phyloP scores from a whole-genome alignment of 2,113 vertebrate genomes.

The Brachypodius melanocephalos region DNA sequence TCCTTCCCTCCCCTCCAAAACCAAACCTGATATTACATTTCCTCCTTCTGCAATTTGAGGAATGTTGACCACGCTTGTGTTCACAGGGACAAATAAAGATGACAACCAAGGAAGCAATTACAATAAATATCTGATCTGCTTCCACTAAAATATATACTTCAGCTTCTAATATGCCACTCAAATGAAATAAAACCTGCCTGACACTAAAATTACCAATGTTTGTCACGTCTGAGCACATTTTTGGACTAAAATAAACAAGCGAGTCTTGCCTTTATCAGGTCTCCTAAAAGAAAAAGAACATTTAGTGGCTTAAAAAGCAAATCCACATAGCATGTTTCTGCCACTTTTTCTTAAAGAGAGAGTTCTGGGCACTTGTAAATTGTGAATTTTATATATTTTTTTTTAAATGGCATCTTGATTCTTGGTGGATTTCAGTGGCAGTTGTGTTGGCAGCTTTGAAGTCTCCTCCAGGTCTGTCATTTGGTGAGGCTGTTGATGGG shows the following conservation, averaged over 20 bases:
- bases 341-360: conserved; percentile 39
- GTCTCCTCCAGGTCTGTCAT: conserved; percentile 74
- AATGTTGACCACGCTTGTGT: background rate
- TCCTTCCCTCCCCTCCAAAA: background rate
- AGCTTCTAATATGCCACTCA: conserved; percentile 19
- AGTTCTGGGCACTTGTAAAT: conserved; percentile 55
- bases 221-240: conserved; percentile 36
- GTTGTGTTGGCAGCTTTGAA: conserved; percentile 74
- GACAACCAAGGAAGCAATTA: conserved; percentile 10
- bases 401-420: conserved; percentile 35
- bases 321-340: background rate
- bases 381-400: background rate
- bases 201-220: conserved; percentile 3
- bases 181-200: background rate
- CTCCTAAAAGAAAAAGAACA: background rate
- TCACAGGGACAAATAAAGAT: background rate
- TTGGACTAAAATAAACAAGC: background rate
- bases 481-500: conserved; percentile 67
- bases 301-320: conserved; percentile 9
- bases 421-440: conserved; percentile 71
- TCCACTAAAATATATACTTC: conserved; percentile 23
- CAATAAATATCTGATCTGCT: background rate
- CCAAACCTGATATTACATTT: background rate
- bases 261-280: background rate
- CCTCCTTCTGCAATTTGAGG: background rate